phyloP scores from a whole-genome alignment of 2,888 invertebrate genomes.

The Eutolmus rufibarbis region DNA sequence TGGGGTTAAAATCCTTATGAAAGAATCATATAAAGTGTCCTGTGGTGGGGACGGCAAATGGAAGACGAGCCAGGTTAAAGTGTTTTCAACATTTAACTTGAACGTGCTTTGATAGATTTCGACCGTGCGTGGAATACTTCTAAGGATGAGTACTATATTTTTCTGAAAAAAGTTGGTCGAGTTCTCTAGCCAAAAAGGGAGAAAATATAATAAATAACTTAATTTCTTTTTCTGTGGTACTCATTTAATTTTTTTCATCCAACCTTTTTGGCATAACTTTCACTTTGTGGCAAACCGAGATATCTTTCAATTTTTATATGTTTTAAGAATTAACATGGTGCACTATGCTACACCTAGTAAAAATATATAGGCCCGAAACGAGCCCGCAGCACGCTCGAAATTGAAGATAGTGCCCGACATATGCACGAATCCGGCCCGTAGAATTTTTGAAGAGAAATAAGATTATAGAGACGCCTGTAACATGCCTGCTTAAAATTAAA shows the following conservation, averaged over 20 bases:
- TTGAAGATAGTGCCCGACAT: no score
- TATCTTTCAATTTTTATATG: not conserved
- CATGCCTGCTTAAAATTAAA: no score
- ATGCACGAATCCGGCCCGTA: no score
- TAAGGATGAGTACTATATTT: not conserved
- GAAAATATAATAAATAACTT: not conserved
- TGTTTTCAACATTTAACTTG: slow-evolving; percentile 8
- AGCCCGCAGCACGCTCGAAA: no score
- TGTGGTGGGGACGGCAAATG: slow-evolving; percentile 11
- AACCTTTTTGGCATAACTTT: not conserved
- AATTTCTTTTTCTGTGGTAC: not conserved
- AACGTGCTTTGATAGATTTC: slow-evolving; percentile 5
- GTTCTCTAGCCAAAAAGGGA: not conserved
- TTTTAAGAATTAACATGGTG: no score
- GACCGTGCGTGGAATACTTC: not conserved
- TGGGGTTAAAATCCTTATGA: slow-evolving; percentile 18
- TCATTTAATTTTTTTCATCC: not conserved
- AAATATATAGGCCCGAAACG: no score
- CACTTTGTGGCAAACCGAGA: not conserved
- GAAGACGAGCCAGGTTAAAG: slow-evolving; percentile 1
- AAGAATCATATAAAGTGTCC: not conserved
- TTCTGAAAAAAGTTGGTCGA: not conserved
- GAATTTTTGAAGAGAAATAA: no score
- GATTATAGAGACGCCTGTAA: no score
- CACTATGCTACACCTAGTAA: no score